Evolutionary conservation across 2,113 vertebrate species (phyloP).

Genomic region (Thamnophis sirtalis): DNA sequence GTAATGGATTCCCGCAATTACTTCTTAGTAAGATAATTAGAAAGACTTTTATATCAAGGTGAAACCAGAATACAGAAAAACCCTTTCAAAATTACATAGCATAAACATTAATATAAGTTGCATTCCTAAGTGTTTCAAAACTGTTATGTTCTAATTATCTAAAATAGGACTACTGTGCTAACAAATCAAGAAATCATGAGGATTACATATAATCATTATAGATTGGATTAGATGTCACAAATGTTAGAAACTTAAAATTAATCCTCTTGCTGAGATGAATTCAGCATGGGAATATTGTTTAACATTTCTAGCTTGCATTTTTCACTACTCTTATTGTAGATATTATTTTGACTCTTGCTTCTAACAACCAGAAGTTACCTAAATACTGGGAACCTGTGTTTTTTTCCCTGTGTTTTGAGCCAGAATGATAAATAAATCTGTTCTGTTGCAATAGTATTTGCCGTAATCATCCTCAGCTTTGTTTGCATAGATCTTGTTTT

Average conservation of each 20-base stretch:
- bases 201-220: not conserved
- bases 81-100: not conserved
- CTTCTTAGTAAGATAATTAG: not conserved
- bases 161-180: not conserved
- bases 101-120: not conserved
- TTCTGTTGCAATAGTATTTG: not conserved
- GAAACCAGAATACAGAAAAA: not conserved
- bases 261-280: not conserved
- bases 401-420: not conserved
- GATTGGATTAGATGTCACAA: not conserved
- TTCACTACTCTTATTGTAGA: not conserved
- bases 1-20: not conserved
- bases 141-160: not conserved
- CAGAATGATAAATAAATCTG: not conserved
- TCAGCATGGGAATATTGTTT: not conserved
- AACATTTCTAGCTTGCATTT: not conserved
- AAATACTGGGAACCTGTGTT: not conserved
- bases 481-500: not conserved
- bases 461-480: not conserved
- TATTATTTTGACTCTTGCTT: not conserved
- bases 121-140: not conserved
- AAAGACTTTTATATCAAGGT: not conserved
- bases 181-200: not conserved
- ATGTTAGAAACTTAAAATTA: not conserved
- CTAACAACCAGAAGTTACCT: not conserved